phyloP scores from a whole-genome alignment of 2,888 invertebrate genomes.

The Caenorhabditis afra region DNA sequence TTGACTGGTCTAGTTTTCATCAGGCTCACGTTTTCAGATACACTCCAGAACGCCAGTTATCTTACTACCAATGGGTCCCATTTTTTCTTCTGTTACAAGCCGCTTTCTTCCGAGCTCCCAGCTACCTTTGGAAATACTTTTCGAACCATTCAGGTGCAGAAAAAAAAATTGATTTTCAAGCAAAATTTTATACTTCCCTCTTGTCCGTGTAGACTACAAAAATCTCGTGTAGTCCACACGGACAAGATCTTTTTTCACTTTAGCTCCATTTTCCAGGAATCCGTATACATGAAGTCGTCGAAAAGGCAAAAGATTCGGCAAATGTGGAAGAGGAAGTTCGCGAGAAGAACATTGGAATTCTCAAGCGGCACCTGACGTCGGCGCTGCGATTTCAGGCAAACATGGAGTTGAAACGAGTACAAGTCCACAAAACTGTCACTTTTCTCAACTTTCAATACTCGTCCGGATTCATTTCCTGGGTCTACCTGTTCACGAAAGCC shows the following conservation, averaged over 20 bases:
- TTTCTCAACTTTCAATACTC: conserved; percentile 77
- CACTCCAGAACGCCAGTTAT: conserved; percentile 72
- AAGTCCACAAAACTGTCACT: conserved; percentile 73
- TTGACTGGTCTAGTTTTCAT: no score
- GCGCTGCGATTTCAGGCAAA: conserved; percentile 76
- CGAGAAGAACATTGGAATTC: conserved; percentile 70
- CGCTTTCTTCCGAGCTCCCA: conserved; percentile 78
- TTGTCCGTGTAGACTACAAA: no score
- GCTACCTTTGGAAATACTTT: conserved; percentile 76
- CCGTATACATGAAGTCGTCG: conserved; percentile 78
- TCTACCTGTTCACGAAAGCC: conserved; percentile 75
- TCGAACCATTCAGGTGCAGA: conserved; percentile 72
- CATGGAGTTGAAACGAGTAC: conserved; percentile 65
- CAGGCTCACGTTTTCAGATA: conserved; percentile 52
- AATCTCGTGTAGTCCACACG: no score
- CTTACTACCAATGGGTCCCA: conserved; percentile 79
- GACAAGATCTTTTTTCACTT: no score
- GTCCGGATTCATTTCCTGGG: conserved; percentile 75
- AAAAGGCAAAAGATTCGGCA: conserved; percentile 73
- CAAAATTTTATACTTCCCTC: no score
- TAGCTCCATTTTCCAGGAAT: conserved; percentile 66
- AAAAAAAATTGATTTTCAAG: background rate
- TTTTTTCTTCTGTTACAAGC: conserved; percentile 79
- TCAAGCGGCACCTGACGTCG: conserved; percentile 72
- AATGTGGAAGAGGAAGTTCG: conserved; percentile 72